Conservation (phyloP, 2,797 vertebrate genomes). For the Hypotaenidia okinawae region DNA sequence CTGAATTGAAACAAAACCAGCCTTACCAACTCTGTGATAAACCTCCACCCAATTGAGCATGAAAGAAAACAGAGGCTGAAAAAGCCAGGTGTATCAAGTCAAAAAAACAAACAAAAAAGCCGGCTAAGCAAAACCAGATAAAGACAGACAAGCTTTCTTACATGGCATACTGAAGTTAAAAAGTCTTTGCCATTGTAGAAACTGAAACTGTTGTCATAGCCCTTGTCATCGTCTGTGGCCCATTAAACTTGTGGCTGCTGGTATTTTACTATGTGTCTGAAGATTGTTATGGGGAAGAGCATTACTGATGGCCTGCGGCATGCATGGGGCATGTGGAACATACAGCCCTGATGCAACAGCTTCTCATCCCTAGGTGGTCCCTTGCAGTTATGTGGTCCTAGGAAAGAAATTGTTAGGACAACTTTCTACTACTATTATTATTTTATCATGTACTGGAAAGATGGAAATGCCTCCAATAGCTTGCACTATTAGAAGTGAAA, state of each 20-base stretch:
- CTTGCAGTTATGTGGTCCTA: not conserved
- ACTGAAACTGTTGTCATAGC: not conserved
- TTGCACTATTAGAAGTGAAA: not conserved
- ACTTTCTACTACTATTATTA: not conserved
- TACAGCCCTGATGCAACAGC: not conserved
- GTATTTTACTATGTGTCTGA: not conserved
- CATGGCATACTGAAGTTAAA: not conserved
- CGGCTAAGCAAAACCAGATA: not conserved
- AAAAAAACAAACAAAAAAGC: not conserved
- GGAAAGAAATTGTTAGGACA: not conserved
- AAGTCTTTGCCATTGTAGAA: not conserved
- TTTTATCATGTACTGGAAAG: not conserved
- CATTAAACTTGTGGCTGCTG: not conserved
- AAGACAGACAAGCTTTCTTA: not conserved
- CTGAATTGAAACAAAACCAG: not conserved
- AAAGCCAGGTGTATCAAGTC: not conserved
- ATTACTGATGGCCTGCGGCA: not conserved
- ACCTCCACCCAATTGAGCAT: not conserved
- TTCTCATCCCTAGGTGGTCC: not conserved
- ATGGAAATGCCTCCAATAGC: not conserved
- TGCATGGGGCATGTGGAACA: not conserved
- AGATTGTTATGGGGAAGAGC: not conserved
- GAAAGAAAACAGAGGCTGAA: not conserved
- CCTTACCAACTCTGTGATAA: not conserved
- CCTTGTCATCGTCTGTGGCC: accelerated